Conservation (phyloP, 1,140 invertebrate species). For the Leptinotarsa defecta region DNA sequence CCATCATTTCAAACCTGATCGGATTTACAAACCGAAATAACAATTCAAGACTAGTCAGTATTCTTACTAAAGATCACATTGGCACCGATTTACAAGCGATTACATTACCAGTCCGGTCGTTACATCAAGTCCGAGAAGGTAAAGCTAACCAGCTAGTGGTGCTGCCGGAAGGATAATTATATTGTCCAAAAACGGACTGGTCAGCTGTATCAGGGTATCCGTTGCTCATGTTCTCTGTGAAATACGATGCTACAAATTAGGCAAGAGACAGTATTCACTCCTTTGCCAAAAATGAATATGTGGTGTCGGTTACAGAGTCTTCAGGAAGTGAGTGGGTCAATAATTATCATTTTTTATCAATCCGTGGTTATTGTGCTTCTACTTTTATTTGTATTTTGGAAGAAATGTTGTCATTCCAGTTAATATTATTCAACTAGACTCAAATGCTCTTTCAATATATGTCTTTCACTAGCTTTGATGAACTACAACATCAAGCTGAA, state of each 20-base stretch:
- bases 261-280: constrained; percentile 24
- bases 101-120: constrained; percentile 28
- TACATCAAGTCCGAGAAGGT: background rate
- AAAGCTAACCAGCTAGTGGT: constrained; percentile 16
- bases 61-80: constrained; percentile 41
- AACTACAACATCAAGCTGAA: too few species aligned
- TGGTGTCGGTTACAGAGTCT: constrained; percentile 27
- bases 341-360: too few species aligned
- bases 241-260: constrained; percentile 38
- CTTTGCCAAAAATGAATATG: constrained; percentile 25
- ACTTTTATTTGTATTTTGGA: too few species aligned
- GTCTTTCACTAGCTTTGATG: too few species aligned
- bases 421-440: too few species aligned
- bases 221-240: constrained; percentile 30
- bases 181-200: constrained; percentile 26
- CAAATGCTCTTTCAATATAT: too few species aligned
- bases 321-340: constrained; percentile 30
- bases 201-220: background rate
- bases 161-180: background rate
- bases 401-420: too few species aligned
- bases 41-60: constrained; percentile 40
- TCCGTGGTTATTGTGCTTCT: too few species aligned
- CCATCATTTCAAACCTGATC: constrained; percentile 34
- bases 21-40: constrained; percentile 32
- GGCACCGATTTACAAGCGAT: constrained; percentile 46